Evolutionary conservation across 2,888 invertebrate genomes (phyloP), one percentile per base, ranked within the genome.

Genomic region (Neoascia interrupta): DNA sequence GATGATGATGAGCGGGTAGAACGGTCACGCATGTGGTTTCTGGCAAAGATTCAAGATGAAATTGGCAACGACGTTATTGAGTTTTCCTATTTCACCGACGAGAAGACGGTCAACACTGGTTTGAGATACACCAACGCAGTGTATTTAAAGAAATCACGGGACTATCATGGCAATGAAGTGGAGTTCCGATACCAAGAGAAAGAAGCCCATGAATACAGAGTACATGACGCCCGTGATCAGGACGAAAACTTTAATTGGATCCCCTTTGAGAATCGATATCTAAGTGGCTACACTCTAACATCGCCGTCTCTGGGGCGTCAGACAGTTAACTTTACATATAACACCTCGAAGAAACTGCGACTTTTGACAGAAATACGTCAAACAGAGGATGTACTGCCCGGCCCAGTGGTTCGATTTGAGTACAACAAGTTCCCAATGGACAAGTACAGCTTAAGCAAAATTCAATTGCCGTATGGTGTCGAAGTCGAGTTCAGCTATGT

Each of bases 21-120:
- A 49, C 26, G 39, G 11, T 28, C 58, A 1, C 56, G 58, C 5
- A 39, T 68, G 39, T 68, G 68, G 68, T 68, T 49, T 16, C 37
- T 66, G 5, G 64, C 43, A 26, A 37, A 34, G 4, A 43, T 66
- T 6, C 18, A 28, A 15, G 28, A 51, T 15, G 45, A 41, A 5
- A 41, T 5, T 18, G 13, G 10, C 0, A 36, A 19, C 5, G 13
- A 1, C 0, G 5, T 66, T 23, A 31, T 53, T 34, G 36, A 66
- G 18, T 26, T 66, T 23, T 45, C 34, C 15, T 68, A 68, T 1
- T 31, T 58, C 13, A 10, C 15, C 5, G 39, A 21, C 1, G 21
- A 10, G 6, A 47, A 18, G 8, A 3, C n/a, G 5, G 56, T 56
- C 0, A 49, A 39, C 2, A 16, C 49, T 0, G 49, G 49, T 5